Evolutionary conservation across 2,888 invertebrate species (phyloP).

Genomic region (Piscicola geometra): DNA sequence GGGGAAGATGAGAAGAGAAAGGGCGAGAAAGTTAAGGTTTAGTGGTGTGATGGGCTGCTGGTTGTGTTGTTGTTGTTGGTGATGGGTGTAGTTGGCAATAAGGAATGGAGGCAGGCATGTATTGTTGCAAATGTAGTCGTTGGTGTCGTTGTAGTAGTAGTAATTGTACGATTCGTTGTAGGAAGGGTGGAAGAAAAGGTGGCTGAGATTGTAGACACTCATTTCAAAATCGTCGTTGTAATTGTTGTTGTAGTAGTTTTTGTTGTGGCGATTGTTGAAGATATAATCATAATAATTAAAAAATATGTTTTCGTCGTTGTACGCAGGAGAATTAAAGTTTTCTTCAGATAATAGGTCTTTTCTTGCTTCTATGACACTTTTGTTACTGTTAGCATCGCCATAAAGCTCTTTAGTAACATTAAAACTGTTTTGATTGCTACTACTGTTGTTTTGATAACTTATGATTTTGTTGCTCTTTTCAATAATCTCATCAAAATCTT

Average conservation of each 20-base stretch:
- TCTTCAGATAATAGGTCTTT: too few relatives aligned
- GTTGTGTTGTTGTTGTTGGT: background rate
- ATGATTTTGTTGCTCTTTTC: too few relatives aligned
- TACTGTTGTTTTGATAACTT: too few relatives aligned
- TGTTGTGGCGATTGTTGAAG: background rate
- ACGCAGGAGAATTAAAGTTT: background rate
- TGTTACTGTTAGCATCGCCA: too few relatives aligned
- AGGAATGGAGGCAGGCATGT: background rate
- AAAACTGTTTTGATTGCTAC: too few relatives aligned
- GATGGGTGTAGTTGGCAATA: background rate
- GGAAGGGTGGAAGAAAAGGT: background rate
- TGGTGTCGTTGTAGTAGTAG: background rate
- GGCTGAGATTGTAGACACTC: background rate
- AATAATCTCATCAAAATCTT: too few relatives aligned
- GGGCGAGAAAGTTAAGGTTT: conserved; percentile 38
- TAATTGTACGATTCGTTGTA: background rate
- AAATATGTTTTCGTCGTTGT: background rate
- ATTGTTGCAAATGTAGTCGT: background rate
- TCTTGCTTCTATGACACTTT: too few relatives aligned
- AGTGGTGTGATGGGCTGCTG: background rate
- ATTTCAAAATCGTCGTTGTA: background rate
- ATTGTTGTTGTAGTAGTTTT: background rate
- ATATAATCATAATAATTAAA: conserved; percentile 14
- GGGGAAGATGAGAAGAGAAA: conserved; percentile 75
- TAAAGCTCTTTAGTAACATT: too few relatives aligned